Base-by-base conservation (phyloP, 2,113 vertebrate genomes). In the Apteryx mantelli region DNA sequence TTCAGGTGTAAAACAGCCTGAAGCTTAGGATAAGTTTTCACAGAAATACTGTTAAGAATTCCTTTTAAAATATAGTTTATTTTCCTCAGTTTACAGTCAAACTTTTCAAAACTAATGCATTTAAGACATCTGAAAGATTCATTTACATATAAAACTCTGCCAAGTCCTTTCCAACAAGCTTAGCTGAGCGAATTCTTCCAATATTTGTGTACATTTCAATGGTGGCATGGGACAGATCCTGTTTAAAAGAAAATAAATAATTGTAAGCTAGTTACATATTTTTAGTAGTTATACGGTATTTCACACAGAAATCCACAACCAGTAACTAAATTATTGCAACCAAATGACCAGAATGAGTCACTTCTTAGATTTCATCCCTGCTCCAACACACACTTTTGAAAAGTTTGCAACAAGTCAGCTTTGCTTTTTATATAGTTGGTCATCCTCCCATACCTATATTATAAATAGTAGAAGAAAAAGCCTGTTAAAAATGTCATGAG, bases 121-220 rank as follows among this genome's bases (percentile, higher is more conserved):
- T 86, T 56, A 84, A 85, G 20, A 91, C 9, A 79, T 83, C 83
- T 89, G n/a, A 89, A 97, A 81, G 9, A 55, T 50, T 77, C 68
- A 96, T 96, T 98, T 98, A 99, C 99, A 99, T 99, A 98, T 99
- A 99, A 97, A 99, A 99, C 84, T 99, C 99, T 32, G 99, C 99
- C 97, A 99, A 97, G 86, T 99, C 99, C 96, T 99, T 99, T 74
- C 99, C 99, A 92, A 99, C 98, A 55, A 99, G 98, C 48, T 98
- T 98, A 75, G 99, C 99, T 21, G 99, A 99, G 14, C 99, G 98
- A 91, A 98, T 96, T 91, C 99, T 98, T 82, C 99, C 98, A 58
- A 99, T 99, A 81, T 98, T 99, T 21, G 97, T 98, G 94, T 99
- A 99, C 99, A 99, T 99, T 94, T 99, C 99, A 96, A 99, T 99